phyloP scores from a whole-genome alignment of 2,113 vertebrate genomes.

The Crotophaga sulcirostris region DNA sequence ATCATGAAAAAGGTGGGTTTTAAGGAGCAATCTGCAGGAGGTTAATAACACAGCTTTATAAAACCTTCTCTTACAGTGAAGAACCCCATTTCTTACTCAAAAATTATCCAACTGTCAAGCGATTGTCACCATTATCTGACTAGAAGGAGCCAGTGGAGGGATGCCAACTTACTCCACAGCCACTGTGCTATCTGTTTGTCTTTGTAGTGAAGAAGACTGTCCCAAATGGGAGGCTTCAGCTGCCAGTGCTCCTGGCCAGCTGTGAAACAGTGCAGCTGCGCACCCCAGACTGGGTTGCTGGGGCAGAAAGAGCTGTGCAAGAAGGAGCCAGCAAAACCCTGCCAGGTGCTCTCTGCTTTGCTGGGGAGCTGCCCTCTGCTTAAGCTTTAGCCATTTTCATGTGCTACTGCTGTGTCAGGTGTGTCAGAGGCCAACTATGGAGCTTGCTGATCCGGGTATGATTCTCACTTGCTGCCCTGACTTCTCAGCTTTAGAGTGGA shows the following conservation, averaged over 20 bases:
- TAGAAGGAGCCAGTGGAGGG: not conserved
- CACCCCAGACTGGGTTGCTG: not conserved
- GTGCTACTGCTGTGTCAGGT: no score
- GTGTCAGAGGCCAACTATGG: not conserved
- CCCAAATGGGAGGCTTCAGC: not conserved
- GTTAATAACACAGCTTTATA: not conserved
- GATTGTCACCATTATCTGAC: not conserved
- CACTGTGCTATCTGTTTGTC: not conserved
- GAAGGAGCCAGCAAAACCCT: not conserved
- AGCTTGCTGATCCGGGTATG: not conserved
- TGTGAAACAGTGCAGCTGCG: not conserved
- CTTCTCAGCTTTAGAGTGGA: not conserved
- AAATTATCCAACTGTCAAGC: not conserved
- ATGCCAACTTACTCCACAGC: not conserved
- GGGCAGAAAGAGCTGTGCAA: not conserved
- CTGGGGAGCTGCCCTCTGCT: not conserved
- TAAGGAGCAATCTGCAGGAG: not conserved
- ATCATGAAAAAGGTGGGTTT: not conserved
- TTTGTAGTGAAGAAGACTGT: not conserved
- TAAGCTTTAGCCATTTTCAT: not conserved
- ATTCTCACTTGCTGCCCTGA: not conserved
- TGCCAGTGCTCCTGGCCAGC: fast-evolving
- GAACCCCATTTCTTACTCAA: not conserved
- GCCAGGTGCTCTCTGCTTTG: not conserved
- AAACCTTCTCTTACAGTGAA: not conserved